Evolutionary conservation across 2,888 invertebrate genomes (phyloP).

Genomic region (Sclerodermus sp.): DNA sequence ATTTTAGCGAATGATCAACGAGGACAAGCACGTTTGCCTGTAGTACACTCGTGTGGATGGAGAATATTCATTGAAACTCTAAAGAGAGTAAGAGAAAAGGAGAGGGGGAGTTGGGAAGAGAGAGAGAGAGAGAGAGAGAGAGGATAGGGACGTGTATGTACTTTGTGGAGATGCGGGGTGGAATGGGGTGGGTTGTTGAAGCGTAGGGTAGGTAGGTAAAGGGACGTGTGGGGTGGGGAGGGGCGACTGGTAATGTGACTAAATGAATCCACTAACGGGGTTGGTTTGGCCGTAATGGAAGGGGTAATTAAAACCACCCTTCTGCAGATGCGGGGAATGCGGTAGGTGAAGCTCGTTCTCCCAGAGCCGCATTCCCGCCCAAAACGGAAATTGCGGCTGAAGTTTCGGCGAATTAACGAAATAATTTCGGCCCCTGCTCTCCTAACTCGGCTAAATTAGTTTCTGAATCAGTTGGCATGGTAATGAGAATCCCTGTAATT

Average conservation of each 20-base stretch:
- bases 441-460: not conserved
- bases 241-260: conserved; percentile 50
- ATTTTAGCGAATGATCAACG: too few relatives aligned
- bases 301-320: conserved; percentile 55
- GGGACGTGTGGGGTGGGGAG: conserved; percentile 8
- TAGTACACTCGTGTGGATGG: too few relatives aligned
- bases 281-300: conserved; percentile 51
- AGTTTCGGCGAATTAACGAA: conserved; percentile 1
- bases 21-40: too few relatives aligned
- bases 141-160: conserved; percentile 2
- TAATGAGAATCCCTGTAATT: too few relatives aligned
- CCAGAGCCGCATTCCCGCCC: conserved; percentile 22
- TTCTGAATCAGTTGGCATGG: not conserved
- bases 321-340: too few relatives aligned
- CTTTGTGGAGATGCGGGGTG: conserved; percentile 1
- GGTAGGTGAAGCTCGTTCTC: too few relatives aligned
- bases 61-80: not conserved
- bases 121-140: conserved; percentile 3
- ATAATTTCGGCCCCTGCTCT: not conserved
- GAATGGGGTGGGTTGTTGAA: not conserved
- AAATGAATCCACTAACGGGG: conserved; percentile 56
- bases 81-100: not conserved
- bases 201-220: not conserved
- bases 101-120: not conserved
- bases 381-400: conserved; percentile 1